Base-by-base conservation (phyloP, 2,113 vertebrate species). In the Rhagologus leucostigma region DNA sequence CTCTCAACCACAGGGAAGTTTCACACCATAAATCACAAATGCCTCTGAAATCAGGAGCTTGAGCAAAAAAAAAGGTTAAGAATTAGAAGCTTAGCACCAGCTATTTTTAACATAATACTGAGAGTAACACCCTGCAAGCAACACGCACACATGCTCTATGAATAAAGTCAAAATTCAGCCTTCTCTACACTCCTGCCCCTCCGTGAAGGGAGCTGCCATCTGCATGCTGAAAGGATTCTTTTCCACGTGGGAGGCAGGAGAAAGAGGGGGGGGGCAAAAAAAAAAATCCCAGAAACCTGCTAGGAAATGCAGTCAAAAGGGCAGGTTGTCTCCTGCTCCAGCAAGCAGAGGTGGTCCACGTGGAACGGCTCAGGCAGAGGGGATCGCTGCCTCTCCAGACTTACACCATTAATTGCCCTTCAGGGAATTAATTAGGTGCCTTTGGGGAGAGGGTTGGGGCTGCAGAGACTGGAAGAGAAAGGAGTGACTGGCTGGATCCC, bases 31-130 rank as follows among this genome's bases (percentile, higher is more conserved):
- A 87, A 78, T 68, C 62, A 65, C 49, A 90, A 87, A 56, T 32
- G 2, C 42, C 35, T 75, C 52, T 12, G 6, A 93, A 91, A 89
- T 46, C 67, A 39, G 52, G 18, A 90, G 64, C 1, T 1, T 16
- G 47, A 79, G 78, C 3, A 8, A 30, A n/a, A 88, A 56, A 71
- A 44, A 83, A 42, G 10, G 49, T 83, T 94, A 92, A 90, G 75
- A 94, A 90, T 80, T 46, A 80, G 71, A 76, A 85, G 75, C 42
- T 87, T 90, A 87, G 70, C 85, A 77, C 53, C 20, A 76, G 37
- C 41, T 94, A 69, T 93, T 94, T 93, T 95, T 69, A 93, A 85
- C 56, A 46, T 37, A 87, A 95, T 63, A 57, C 68, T 20, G 39
- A 65, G 87, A 76, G 85, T 84, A 96, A 70, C 86, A 89, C 91